Evolutionary conservation across 2,113 vertebrate species (phyloP), one percentile per base, ranked within the genome.

Genomic region (Bos javanicus): DNA sequence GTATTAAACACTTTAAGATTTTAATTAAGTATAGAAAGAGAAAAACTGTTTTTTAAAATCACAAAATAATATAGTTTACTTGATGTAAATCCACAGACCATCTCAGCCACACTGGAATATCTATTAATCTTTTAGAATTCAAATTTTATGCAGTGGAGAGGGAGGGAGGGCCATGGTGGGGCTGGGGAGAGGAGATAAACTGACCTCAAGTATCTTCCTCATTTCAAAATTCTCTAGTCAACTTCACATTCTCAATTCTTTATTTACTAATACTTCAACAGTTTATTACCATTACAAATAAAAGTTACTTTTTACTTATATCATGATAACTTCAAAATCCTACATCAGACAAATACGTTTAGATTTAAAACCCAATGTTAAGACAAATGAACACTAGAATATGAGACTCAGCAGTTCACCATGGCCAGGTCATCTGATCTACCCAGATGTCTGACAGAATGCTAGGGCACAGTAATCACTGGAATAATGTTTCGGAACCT

Each of bases 291-390:
- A 74, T 81, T n/a, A 83, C 30, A 71, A 96, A 80, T 64, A 96
- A 92, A 62, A 89, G 3, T 57, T 78, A 74, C 7, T 74, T 90
- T 96, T 96, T 60, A 64, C 81, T 96, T 95, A 92, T 88, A 93
- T 85, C 54, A 82, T 1, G 50, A 9, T 33, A 62, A 94, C 28
- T 91, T 92, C 36, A 94, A 87, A 92, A 90, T 59, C 59, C 46
- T 50, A 82, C 28, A 59, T 80, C 60, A 91, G 59, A 96, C 15
- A 90, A 96, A 71, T 74, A 15, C 81, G 46, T 83, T 95, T 95
- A 80, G 30, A 92, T 90, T 85, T 96, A 87, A 97, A 95, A 87
- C 43, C 50, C 6, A 67, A 71, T 11, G 48, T 21, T 64, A 88
- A 76, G 60, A 88, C 48, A 82, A 80, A 87, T 25, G 15, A 57